Evolutionary conservation across 2,797 vertebrate genomes (phyloP).

Genomic region (Eleutherodactylus coqui): DNA sequence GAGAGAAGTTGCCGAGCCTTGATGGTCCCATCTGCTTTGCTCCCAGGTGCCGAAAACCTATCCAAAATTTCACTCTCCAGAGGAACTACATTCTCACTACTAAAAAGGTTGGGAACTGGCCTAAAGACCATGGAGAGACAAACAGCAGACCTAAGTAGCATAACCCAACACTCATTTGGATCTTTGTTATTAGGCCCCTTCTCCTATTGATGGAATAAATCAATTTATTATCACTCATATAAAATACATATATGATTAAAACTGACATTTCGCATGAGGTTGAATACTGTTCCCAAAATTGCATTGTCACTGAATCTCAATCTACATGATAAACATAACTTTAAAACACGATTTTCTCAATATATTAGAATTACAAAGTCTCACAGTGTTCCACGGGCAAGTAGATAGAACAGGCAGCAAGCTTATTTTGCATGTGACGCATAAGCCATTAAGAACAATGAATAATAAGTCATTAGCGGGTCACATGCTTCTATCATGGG

Average conservation of each 20-base stretch:
- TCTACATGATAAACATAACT: not conserved
- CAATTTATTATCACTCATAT: not conserved
- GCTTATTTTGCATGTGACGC: not conserved
- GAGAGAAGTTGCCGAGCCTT: too few species aligned
- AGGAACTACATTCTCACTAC: too few species aligned
- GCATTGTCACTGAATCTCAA: not conserved
- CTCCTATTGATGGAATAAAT: too few species aligned
- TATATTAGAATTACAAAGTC: not conserved
- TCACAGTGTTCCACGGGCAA: not conserved
- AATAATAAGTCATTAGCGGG: not conserved
- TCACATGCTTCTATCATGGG: slow-evolving; percentile 22
- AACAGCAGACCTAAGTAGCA: too few species aligned
- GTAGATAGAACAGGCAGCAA: not conserved
- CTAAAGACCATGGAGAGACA: too few species aligned
- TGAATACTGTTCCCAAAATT: not conserved
- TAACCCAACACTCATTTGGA: too few species aligned
- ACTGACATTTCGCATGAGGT: not conserved
- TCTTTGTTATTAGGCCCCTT: too few species aligned
- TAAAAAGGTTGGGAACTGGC: too few species aligned
- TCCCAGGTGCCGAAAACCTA: too few species aligned
- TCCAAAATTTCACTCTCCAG: too few species aligned
- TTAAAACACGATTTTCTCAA: not conserved
- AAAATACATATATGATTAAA: not conserved
- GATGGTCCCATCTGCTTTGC: too few species aligned
- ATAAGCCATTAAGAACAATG: slow-evolving; percentile 3